These are phyloP conservation scores for Erebia aethiops DNA, from an alignment of 2,888 invertebrate genomes.

Conservation along the genomic window DNA sequence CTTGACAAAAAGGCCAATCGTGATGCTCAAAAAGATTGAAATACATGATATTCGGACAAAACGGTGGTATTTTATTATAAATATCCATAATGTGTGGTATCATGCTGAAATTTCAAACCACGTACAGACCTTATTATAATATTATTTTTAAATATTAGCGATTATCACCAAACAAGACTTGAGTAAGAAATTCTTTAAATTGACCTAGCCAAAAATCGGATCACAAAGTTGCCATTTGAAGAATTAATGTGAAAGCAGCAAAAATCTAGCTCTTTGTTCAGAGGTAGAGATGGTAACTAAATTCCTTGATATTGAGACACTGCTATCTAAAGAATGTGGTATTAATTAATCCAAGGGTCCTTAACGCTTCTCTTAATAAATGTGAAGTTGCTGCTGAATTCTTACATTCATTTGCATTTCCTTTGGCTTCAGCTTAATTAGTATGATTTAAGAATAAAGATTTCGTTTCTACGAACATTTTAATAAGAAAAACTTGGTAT, in stretches of 20 bases:
- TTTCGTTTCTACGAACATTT: conserved; percentile 2
- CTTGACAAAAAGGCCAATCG: too few species aligned
- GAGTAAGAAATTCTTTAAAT: too few species aligned
- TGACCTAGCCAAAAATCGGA: too few species aligned
- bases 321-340: conserved; percentile 24
- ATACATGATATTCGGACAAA: too few species aligned
- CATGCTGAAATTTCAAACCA: too few species aligned
- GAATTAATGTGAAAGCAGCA: background rate
- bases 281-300: background rate
- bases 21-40: too few species aligned
- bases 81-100: too few species aligned
- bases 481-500: background rate
- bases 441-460: conserved; percentile 23
- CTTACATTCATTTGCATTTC: conserved; percentile 22
- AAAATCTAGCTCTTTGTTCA: background rate
- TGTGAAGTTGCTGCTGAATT: conserved; percentile 22
- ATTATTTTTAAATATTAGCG: too few species aligned
- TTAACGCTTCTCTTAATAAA: conserved; percentile 28
- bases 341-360: conserved; percentile 27
- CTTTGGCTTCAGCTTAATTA: conserved; percentile 14
- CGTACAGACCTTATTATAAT: too few species aligned
- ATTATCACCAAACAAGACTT: too few species aligned
- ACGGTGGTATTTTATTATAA: too few species aligned
- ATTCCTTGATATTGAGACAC: conserved; percentile 22
- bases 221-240: background rate